Evolutionary conservation across 2,888 invertebrate species (phyloP).

Genomic region (Ennomos erosarius): DNA sequence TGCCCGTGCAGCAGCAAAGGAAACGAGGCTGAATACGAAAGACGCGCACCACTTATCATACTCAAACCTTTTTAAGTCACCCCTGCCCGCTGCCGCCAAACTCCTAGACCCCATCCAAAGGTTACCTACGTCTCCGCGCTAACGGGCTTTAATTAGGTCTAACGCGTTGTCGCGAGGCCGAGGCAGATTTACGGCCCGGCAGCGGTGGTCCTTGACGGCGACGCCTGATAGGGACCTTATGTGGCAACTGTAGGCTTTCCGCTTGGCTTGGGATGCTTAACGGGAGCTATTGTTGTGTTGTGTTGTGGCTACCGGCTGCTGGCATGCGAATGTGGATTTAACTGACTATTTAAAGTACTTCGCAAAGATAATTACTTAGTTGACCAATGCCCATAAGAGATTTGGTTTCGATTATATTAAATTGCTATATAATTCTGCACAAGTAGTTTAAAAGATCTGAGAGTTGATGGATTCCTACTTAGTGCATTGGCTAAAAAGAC

Average conservation of each 20-base stretch:
- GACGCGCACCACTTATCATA: too few species aligned
- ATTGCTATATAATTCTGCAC: too few species aligned
- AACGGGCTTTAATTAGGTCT: conserved; percentile 72
- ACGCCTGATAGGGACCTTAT: conserved; percentile 37
- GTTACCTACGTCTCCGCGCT: conserved; percentile 52
- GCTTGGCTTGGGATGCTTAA: conserved; percentile 32
- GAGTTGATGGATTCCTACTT: too few species aligned
- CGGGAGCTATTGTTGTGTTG: conserved; percentile 23
- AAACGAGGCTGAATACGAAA: too few species aligned
- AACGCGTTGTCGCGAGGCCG: conserved; percentile 57
- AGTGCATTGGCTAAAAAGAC: neutral
- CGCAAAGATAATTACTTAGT: too few species aligned
- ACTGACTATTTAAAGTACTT: too few species aligned
- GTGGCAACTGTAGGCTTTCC: conserved; percentile 15
- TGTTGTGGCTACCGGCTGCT: conserved; percentile 13
- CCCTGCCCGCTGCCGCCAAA: conserved; percentile 20
- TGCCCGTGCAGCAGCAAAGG: too few species aligned
- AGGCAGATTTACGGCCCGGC: conserved; percentile 57
- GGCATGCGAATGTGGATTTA: conserved; percentile 3
- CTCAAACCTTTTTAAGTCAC: too few species aligned
- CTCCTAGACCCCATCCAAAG: conserved; percentile 31
- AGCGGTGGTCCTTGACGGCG: conserved; percentile 34
- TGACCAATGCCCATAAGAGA: neutral
- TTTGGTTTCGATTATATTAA: conserved; percentile 6
- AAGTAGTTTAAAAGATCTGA: too few species aligned